These are phyloP conservation scores for Orthonyx spaldingii DNA, from an alignment of 2,113 vertebrate species.

Conservation along the genomic window DNA sequence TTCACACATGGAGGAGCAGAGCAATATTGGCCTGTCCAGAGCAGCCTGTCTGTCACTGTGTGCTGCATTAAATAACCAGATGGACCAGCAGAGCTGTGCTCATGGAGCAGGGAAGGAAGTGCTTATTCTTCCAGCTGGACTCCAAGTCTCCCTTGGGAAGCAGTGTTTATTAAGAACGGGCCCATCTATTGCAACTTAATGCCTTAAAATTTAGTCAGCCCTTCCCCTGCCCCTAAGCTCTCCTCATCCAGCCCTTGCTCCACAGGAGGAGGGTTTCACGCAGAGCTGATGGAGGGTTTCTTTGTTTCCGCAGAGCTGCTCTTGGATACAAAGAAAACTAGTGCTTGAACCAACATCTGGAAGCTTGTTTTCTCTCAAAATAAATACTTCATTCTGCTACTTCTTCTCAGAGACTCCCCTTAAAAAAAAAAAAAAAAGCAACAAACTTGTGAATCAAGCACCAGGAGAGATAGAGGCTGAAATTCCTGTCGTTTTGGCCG, in stretches of 20 bases:
- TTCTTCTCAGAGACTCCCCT: neutral
- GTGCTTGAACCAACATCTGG: neutral
- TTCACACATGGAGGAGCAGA: neutral
- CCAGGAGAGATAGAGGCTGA: neutral
- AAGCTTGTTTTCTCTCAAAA: slow-evolving; percentile 28
- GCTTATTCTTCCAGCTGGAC: slow-evolving; percentile 31
- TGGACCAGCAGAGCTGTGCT: neutral
- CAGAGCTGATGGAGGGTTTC: neutral
- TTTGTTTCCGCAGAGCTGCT: neutral
- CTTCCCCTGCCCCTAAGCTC: neutral
- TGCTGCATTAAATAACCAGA: neutral
- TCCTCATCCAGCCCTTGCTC: neutral
- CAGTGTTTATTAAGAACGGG: neutral
- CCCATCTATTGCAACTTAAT: neutral
- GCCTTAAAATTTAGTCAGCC: neutral
- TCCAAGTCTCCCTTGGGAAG: neutral
- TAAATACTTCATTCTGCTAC: neutral
- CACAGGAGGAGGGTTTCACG: neutral
- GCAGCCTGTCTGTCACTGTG: neutral
- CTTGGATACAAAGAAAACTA: neutral
- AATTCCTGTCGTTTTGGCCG: neutral
- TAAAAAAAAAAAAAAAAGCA: neutral
- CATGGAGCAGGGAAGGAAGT: neutral
- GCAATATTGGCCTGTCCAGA: neutral
- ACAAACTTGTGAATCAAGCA: neutral